Base-by-base conservation (phyloP, 2,797 vertebrate genomes). In the Chromis chromis region DNA sequence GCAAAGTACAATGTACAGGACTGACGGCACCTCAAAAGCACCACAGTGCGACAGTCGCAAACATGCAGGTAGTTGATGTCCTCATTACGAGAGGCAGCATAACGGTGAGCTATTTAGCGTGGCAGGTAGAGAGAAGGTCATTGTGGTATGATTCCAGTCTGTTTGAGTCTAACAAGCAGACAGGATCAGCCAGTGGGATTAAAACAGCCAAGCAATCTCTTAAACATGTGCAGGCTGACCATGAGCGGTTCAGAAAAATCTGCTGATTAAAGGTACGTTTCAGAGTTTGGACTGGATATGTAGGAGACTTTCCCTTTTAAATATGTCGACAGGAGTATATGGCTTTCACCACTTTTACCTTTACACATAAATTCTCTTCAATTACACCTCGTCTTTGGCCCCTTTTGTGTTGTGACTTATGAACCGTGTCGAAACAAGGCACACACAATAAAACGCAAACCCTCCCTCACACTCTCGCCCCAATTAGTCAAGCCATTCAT, bases 141-240 rank as follows among this genome's bases (percentile, higher is more conserved):
- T 59, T 69, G 81, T 57, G 53, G 33, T 87, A 70, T 80, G 78
- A 84, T 76, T 90, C 31, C 63, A 82, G 75, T 84, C 70, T 66
- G 81, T 88, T 87, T 80, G 78, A 81, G 73, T 76, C 73, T 68
- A 86, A 88, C 78, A 79, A 78, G 81, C 76, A 70, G 81, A 81
- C 85, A 62, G 88, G 83, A 88, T 90, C 81, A 89, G 87, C 89
- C 84, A 84, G 65, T 46, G 72, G 88, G 86, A 91, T 90, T 88
- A 90, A 58, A 17, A 22, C 65, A 62, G 71, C 33, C 56, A 62
- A 65, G 68, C 76, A 84, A 86, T 90, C 88, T 90, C 86, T 63
- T 68, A 55, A 85, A 80, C 70, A 67, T 83, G 78, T 83, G 79
- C 80, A 31, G 48, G 28, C 81, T 70, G 68, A 78, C 80, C 70